Base-by-base conservation (phyloP, 2,888 invertebrate genomes). In the Troglohyphantes excavatus region DNA sequence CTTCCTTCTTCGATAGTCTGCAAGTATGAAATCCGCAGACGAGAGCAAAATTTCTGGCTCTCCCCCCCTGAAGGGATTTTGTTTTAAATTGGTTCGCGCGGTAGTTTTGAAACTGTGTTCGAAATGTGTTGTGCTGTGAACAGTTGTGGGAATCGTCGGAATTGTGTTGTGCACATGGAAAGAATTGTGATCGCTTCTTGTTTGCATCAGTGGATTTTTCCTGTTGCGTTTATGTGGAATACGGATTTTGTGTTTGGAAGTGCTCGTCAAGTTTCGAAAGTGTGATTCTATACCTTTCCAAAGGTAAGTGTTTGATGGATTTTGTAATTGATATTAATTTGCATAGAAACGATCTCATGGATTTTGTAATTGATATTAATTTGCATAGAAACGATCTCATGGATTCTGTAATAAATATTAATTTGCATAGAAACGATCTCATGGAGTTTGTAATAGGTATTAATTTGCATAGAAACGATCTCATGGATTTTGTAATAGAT, bases 1-100 rank as follows among this genome's bases (percentile, higher is more conserved):
- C 87, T 65, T 65, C 46, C 46, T 21, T 53, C 63, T 29, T 39
- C 68, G 33, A 75, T 81, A 73, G 88, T 88, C 82, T 88, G 88
- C 88, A 27, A 72, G 59, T 46, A 75, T 33, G 70, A 76, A 46
- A 68, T 72, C 81, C 67, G 73, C 75, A 88, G 88, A 88, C 88
- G 88, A 82, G 33, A 63, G n/a, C 23, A 33, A 70, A 46, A 73
- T 39, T 43, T 26, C 21, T n/a, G 33, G 5, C n/a, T n/a, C n/a
- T n/a, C 23, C 26, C 29, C 33, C n/a, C 53, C n/a, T n/a, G 5
- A 53, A 17, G 17, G 53, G 33, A 33, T 53, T 53, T 53, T 53
- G n/a, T 53, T 53, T 46, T 68, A 26, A 72, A 72, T 72, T 23
- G 23, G 21, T 72, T 70, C 68, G 43, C 46, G 26, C 72, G 26